Base-by-base conservation (phyloP, 2,797 vertebrate species). In the Leptodactylus fallax region DNA sequence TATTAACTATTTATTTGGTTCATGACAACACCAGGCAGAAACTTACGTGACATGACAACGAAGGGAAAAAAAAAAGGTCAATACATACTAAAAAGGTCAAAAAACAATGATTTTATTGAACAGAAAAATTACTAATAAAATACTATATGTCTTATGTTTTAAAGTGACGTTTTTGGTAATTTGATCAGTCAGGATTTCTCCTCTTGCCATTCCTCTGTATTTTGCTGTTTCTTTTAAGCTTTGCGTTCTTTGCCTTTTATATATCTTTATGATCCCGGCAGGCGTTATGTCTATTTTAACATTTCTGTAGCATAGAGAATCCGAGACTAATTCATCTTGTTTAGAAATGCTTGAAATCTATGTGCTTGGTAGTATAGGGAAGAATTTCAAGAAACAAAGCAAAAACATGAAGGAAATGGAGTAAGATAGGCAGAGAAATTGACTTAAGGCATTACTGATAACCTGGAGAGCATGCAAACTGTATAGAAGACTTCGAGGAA, bases 71-170 rank as follows among this genome's bases (percentile, higher is more conserved):
- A 72, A 13, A 51, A n/a, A 76, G 19, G 7, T 21, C 47, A 14
- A 47, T 47, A 72, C 36, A 72, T 72, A 72, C 19, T 47, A 72
- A 72, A 72, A 76, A 76, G 72, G 72, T 76, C 72, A 76, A 76
- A 72, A 76, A 76, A 85, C 83, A 88, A 85, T 76, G 67, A 85
- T 81, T 88, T 85, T 88, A 82, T 86, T 77, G 71, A 82, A 56
- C 78, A 63, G 60, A 77, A 77, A 71, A 81, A 60, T 78, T 78
- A 80, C 27, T 58, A 51, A 86, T 82, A 80, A 72, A 76, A 85
- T 71, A n/a, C 36, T 81, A 27, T 69, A 58, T 81, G 78, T 55
- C 55, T 27, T 69, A 36, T 23, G 58, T 56, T 67, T 36, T 47
- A 56, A 61, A 85, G 69, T 85, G 83, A 82, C 87, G 76, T 60